Evolutionary conservation across 2,113 vertebrate genomes (phyloP).

Genomic region (Scartelaos histophorus): DNA sequence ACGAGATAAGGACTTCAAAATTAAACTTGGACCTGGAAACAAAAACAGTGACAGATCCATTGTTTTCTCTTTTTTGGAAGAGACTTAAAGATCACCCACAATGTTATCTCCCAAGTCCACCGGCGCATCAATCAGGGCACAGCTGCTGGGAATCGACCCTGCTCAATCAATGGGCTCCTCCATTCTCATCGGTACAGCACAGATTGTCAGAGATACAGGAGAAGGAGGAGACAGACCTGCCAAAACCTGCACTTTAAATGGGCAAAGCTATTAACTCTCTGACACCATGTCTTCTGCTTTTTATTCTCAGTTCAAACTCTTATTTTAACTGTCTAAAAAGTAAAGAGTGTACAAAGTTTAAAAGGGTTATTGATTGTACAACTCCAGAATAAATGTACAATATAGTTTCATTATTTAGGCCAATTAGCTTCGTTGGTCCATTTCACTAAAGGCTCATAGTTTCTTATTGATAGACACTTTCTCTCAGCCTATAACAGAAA

Average conservation of each 20-base stretch:
- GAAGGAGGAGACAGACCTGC: slow-evolving; percentile 22
- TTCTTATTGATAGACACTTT: background rate
- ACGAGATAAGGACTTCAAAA: slow-evolving; percentile 73
- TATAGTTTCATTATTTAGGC: background rate
- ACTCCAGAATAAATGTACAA: background rate
- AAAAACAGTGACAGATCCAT: slow-evolving; percentile 62
- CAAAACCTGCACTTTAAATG: slow-evolving; percentile 59
- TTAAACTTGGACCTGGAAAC: slow-evolving; percentile 60
- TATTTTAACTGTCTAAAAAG: slow-evolving; percentile 4
- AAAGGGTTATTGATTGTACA: background rate
- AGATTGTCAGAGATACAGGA: slow-evolving; percentile 72
- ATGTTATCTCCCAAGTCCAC: slow-evolving; percentile 78
- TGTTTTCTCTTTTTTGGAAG: slow-evolving; percentile 56
- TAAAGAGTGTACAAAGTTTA: background rate
- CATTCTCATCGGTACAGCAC: slow-evolving; percentile 65
- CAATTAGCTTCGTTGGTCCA: background rate
- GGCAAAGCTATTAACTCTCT: slow-evolving; percentile 63
- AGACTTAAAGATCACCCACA: slow-evolving; percentile 74
- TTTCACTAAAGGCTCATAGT: too few relatives aligned
- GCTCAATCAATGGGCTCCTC: slow-evolving; percentile 74
- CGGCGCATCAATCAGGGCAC: slow-evolving; percentile 73
- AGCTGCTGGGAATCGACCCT: slow-evolving; percentile 70
- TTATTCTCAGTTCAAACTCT: slow-evolving; percentile 34
- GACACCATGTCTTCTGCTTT: slow-evolving; percentile 43
- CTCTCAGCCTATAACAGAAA: too few relatives aligned